Evolutionary conservation across 2,888 invertebrate genomes (phyloP).

Genomic region (Drosophila imparisetae): DNA sequence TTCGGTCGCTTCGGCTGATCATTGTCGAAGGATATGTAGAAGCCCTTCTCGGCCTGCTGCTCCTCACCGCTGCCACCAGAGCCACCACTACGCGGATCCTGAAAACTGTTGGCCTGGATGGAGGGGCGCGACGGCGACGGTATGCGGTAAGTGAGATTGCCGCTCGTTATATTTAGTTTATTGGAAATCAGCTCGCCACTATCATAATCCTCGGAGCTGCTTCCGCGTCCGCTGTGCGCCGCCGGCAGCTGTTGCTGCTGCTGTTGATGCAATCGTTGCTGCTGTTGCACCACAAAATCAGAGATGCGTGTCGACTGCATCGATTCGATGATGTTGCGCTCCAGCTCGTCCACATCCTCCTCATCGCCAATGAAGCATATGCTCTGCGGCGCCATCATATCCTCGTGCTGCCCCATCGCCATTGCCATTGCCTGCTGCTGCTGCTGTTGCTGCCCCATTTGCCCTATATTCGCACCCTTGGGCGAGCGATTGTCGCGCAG

Average conservation of each 20-base stretch:
- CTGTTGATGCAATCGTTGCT: slow-evolving; percentile 55
- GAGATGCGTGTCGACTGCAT: slow-evolving; percentile 79
- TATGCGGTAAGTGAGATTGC: slow-evolving; percentile 94
- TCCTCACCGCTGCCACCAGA: slow-evolving; percentile 83
- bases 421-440: slow-evolving; percentile 22
- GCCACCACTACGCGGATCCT: slow-evolving; percentile 84
- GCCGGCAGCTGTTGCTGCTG: slow-evolving; percentile 57
- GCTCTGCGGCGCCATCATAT: slow-evolving; percentile 97
- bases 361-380: slow-evolving; percentile 95
- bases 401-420: slow-evolving; percentile 86
- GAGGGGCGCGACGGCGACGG: slow-evolving; percentile 94
- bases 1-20: slow-evolving; percentile 95
- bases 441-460: slow-evolving; percentile 40
- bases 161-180: slow-evolving; percentile 93
- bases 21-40: slow-evolving; percentile 97
- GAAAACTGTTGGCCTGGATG: slow-evolving; percentile 90
- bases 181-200: slow-evolving; percentile 75
- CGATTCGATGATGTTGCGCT: slow-evolving; percentile 83
- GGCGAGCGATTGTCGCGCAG: slow-evolving; percentile 78
- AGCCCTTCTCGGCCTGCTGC: slow-evolving; percentile 90
- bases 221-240: slow-evolving; percentile 86
- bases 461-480: slow-evolving; percentile 39
- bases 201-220: slow-evolving; percentile 86
- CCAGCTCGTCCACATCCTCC: slow-evolving; percentile 85
- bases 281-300: slow-evolving; percentile 69